phyloP scores from a whole-genome alignment of 2,113 vertebrate genomes.

The Trematocara zebra region DNA sequence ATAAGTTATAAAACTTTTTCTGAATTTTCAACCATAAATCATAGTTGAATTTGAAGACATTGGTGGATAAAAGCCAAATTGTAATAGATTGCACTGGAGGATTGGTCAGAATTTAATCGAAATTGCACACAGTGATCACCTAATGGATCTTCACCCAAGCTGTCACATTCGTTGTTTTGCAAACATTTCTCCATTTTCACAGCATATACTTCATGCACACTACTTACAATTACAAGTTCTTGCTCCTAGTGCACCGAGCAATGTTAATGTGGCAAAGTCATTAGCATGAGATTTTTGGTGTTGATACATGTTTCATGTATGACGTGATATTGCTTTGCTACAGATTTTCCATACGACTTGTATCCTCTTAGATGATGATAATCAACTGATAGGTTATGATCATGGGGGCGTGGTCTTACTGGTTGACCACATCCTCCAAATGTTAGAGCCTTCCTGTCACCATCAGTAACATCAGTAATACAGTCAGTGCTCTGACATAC shows the following conservation, averaged over 20 bases:
- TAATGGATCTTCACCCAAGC: neutral
- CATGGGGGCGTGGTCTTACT: neutral
- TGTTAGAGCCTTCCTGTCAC: neutral
- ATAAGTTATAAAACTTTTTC: neutral
- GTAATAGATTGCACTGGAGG: neutral
- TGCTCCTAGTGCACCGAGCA: neutral
- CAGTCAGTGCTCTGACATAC: neutral
- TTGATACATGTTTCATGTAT: neutral
- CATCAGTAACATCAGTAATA: neutral
- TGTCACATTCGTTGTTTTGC: neutral
- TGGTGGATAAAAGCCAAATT: neutral
- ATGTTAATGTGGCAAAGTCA: neutral
- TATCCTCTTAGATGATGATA: neutral
- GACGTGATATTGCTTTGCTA: neutral
- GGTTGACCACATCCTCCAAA: neutral
- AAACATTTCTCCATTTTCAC: neutral
- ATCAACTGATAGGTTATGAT: neutral
- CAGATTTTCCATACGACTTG: neutral
- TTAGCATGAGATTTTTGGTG: neutral
- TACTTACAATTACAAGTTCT: neutral
- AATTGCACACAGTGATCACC: neutral
- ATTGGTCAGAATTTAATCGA: neutral
- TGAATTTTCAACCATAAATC: neutral
- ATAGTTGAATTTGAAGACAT: neutral
- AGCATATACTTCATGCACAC: neutral